Base-by-base conservation (phyloP, 2,888 invertebrate genomes). In the Trichogramma dendrolimi region DNA sequence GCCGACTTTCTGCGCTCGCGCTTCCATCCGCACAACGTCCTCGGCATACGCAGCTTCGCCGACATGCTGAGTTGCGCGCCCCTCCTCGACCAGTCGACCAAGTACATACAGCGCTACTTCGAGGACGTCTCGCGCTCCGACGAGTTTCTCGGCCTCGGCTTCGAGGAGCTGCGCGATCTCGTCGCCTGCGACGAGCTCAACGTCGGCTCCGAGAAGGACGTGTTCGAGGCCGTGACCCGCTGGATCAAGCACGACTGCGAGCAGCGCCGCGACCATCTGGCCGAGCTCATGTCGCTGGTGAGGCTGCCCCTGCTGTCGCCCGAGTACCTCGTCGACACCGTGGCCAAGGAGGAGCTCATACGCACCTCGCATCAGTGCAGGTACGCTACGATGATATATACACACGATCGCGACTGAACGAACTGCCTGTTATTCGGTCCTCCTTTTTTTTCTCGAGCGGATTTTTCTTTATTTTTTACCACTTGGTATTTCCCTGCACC, bases 181-280 rank as follows among this genome's bases (percentile, higher is more conserved):
- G 81, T 94, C 55, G 83, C 84, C 38, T 83, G 88, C 62, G 92
- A 92, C 80, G 90, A 91, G 73, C 81, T 94, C 2, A 86, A 90
- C 77, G 89, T 93, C 40, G 66, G 68, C n/a, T 82, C 82, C 46
- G 93, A 93, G 75, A 91, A 92, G 74, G 86, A 88, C 80, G 90
- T 94, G 43, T 94, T 92, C 80, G 91, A 92, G 76, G 90, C 92
- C 2, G 88, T 89, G 48, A 86, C 93, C 83, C 80, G 86, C 52
- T 94, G 94, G 94, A 83, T 86, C 5, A 90, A 90, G 73, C 84
- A 85, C 68, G 86, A 87, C 50, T 78, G 81, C 44, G 83, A 84
- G 4, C 77, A 79, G 14, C 81, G 92, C 56, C 80, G 83, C 43
- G 77, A 81, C 6, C 76, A 83, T 69, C 80, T 92, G 63, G 87